Base-by-base conservation (phyloP, 2,797 vertebrate species). In the Zenarchopterus dispar region DNA sequence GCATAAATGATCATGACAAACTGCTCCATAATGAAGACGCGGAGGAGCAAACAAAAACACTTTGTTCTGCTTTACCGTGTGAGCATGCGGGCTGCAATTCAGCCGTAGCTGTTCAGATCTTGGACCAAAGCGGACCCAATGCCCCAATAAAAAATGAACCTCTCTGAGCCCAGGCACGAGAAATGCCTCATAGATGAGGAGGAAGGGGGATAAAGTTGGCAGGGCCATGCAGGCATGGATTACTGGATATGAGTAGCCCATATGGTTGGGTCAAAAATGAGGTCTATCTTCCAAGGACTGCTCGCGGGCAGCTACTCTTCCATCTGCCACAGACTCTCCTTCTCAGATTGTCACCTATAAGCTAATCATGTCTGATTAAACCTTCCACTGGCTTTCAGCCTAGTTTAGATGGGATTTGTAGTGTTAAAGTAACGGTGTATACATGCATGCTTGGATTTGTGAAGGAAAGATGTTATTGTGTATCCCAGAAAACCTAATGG, bases 231-330 rank as follows among this genome's bases (percentile, higher is more conserved):
- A 54, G 69, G 77, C 67, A 43, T 66, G 86, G 83, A 81, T 84
- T 80, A 80, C 76, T 79, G 73, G 78, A 78, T 69, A 28, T 26
- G 77, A 82, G 73, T 71, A 43, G 70, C 66, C 89, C 85, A 77
- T 89, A 89, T 87, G 88, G 68, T 78, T 82, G 91, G 90, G 93
- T 83, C 85, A 88, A 59, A 88, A 88, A 88, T 42, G 28, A 77
- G 83, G 78, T 77, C 82, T 82, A 53, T 81, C 82, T 87, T 92
- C 91, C 92, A 91, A 88, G 79, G 66, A 75, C 57, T 50, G 88
- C 90, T 91, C 73, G 64, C 86, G 46, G 90, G 91, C 90, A 88
- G 85, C 78, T 69, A 65, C 87, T 82, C 81, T 79, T 87, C 93
- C 93, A 92, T 93, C 92, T 94, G 93, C 85, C 76, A 77, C 48